Evolutionary conservation across 2,797 vertebrate genomes (phyloP).

Genomic region (Octomys mimax): DNA sequence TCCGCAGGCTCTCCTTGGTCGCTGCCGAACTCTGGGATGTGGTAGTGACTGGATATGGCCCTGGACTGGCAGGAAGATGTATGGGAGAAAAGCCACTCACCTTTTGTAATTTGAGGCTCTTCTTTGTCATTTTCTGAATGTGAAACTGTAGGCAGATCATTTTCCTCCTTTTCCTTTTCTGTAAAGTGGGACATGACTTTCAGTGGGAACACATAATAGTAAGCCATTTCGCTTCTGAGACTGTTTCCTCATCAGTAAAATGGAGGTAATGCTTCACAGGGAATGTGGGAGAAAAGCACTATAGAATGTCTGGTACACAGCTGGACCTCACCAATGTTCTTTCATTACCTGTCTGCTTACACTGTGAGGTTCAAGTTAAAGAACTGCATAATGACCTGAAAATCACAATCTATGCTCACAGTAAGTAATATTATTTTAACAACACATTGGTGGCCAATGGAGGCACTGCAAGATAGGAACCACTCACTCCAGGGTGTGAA

Average conservation of each 20-base stretch:
- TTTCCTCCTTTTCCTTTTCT: slow-evolving; percentile 20
- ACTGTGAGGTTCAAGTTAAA: slow-evolving; percentile 23
- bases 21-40: neutral
- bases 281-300: slow-evolving; percentile 5
- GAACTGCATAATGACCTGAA: neutral
- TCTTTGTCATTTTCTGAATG: neutral
- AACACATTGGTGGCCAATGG: neutral
- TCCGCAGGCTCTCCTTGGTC: neutral
- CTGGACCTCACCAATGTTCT: neutral
- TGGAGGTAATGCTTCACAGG: neutral
- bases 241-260: neutral
- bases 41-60: neutral
- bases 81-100: neutral
- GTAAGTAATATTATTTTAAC: neutral
- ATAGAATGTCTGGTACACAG: neutral
- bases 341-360: neutral
- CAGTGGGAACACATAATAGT: neutral
- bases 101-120: neutral
- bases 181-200: neutral
- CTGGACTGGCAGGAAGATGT: neutral
- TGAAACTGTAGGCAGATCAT: neutral
- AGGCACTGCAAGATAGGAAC: neutral
- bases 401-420: neutral
- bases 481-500: neutral
- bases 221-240: neutral